Percentiles rank a stretch among this genome's conserved stretches.
Conservation (phyloP, 2,888 invertebrate species). For the Tachina grossa region DNA sequence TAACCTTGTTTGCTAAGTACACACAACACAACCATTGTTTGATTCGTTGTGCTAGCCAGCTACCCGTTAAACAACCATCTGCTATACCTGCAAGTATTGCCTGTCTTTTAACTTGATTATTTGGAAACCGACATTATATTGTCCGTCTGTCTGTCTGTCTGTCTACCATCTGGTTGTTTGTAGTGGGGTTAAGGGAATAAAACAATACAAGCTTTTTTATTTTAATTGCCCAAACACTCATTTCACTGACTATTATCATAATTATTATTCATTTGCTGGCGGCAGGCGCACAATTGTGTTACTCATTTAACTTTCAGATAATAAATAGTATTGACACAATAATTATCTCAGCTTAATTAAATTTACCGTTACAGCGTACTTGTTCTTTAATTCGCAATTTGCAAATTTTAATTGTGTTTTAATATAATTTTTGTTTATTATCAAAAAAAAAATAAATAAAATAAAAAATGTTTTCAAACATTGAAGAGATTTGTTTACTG, state of each 20-base stretch:
- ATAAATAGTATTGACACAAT: constrained; percentile 66
- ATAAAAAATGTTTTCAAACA: constrained; percentile 9
- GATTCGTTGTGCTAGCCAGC: background rate
- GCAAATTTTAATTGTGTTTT: constrained; percentile 41
- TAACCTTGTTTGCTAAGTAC: constrained; percentile 62
- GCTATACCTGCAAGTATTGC: background rate
- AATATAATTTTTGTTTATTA: constrained; percentile 29
- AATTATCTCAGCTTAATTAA: constrained; percentile 58
- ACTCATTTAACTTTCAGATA: constrained; percentile 38
- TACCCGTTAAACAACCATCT: background rate
- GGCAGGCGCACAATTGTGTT: background rate
- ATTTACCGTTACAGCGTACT: constrained; percentile 47
- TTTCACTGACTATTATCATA: background rate
- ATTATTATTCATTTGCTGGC: background rate
- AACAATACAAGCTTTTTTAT: background rate
- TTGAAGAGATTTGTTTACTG: constrained; percentile 13
- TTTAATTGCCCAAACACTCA: background rate
- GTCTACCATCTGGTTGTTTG: background rate
- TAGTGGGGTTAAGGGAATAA: background rate
- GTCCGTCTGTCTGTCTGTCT: background rate
- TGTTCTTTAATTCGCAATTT: constrained; percentile 20
- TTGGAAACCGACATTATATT: background rate
- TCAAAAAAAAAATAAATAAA: too few species aligned
- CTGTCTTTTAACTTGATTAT: constrained; percentile 1
- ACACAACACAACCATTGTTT: background rate